Evolutionary conservation across 2,888 invertebrate species (phyloP).

Genomic region (Lasioglossum malachurum): DNA sequence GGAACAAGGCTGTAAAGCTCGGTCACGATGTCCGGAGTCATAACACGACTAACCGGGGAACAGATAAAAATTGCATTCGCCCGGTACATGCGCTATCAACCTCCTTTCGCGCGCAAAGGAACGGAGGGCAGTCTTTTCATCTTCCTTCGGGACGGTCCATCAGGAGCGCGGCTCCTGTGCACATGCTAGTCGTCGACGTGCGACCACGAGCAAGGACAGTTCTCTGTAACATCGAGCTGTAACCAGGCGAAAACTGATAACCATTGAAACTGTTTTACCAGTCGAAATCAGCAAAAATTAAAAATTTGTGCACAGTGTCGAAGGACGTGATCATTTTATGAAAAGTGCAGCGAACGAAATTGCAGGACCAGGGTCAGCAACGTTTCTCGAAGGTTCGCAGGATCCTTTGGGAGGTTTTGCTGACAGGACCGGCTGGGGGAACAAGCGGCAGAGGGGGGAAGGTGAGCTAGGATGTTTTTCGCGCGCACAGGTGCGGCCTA

Average conservation of each 20-base stretch:
- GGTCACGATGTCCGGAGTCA: conserved; percentile 27
- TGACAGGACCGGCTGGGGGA: background rate
- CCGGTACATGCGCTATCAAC: background rate
- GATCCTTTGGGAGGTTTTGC: background rate
- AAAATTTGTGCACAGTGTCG: background rate
- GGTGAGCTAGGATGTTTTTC: conserved; percentile 32
- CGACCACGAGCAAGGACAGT: background rate
- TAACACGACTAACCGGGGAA: conserved; percentile 23
- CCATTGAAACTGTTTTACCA: background rate
- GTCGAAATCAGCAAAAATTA: background rate
- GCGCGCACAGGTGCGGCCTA: conserved; percentile 52
- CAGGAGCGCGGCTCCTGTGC: background rate
- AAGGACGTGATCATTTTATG: background rate
- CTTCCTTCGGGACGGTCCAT: background rate
- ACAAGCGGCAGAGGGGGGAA: background rate
- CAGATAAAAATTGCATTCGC: conserved; percentile 36
- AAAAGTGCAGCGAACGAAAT: background rate
- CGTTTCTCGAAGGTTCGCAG: background rate
- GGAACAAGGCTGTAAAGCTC: conserved; percentile 44
- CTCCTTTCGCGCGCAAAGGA: background rate
- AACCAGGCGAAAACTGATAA: background rate
- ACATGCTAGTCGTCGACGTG: background rate
- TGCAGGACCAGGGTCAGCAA: background rate
- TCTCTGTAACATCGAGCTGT: background rate
- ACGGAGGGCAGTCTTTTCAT: background rate